Percentiles rank a stretch among this genome's conserved stretches.
Conservation (phyloP, 2,113 vertebrate genomes). For the Scomber japonicus region DNA sequence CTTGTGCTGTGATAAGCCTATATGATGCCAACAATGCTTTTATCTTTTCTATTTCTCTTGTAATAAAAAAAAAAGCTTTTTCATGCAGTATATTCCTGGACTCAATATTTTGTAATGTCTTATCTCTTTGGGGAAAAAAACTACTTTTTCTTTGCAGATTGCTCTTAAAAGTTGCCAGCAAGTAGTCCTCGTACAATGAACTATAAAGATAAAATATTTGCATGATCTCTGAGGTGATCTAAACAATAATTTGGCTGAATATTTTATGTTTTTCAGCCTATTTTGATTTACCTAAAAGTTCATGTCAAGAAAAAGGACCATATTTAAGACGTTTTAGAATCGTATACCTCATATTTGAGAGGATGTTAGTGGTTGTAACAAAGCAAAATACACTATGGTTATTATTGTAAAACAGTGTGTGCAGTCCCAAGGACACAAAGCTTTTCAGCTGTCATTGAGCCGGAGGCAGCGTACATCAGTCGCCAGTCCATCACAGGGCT, state of each 20-base stretch:
- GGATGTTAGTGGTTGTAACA: too few relatives aligned
- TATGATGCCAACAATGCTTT: slow-evolving; percentile 77
- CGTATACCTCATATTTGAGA: too few relatives aligned
- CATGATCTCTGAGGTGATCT: neutral
- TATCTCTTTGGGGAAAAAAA: neutral
- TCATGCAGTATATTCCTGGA: slow-evolving; percentile 56
- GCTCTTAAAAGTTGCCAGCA: neutral
- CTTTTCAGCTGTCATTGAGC: too few relatives aligned
- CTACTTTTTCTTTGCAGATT: neutral
- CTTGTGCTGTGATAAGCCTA: slow-evolving; percentile 76
- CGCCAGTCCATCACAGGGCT: too few relatives aligned
- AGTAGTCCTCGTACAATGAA: neutral
- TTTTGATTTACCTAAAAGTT: too few relatives aligned
- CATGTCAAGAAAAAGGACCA: too few relatives aligned
- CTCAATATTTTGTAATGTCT: slow-evolving; percentile 34
- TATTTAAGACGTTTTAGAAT: too few relatives aligned
- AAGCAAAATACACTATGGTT: too few relatives aligned
- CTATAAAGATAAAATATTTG: slow-evolving; percentile 1
- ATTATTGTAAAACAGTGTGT: too few relatives aligned
- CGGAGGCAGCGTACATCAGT: too few relatives aligned
- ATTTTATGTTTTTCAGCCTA: neutral
- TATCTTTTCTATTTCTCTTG: slow-evolving; percentile 81
- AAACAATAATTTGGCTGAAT: too few relatives aligned
- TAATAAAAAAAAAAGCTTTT: slow-evolving; percentile 80
- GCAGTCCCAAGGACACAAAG: too few relatives aligned